A percentile compares a stretch with the other conserved stretches of the same genome.
These are phyloP conservation scores for Rissa tridactyla DNA, from an alignment of 2,113 vertebrate species.

Conservation along the genomic window DNA sequence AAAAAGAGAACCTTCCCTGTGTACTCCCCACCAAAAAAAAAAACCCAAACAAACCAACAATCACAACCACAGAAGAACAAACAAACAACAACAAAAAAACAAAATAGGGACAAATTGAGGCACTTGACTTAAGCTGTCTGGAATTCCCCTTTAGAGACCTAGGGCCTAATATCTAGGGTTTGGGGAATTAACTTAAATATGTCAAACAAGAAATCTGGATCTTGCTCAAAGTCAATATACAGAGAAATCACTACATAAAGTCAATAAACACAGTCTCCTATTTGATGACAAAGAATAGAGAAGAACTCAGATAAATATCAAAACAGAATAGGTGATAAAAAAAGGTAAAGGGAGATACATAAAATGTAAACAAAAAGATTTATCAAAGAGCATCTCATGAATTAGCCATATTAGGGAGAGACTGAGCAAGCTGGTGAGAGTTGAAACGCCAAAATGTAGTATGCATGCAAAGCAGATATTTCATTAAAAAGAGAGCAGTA, in stretches of 20 bases:
- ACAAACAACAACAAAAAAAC: not conserved
- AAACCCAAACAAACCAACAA: not conserved
- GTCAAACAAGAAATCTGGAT: not conserved
- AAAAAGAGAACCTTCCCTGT: not conserved
- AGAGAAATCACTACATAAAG: not conserved
- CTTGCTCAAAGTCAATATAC: not conserved
- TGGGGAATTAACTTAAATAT: not conserved
- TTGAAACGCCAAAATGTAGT: not conserved
- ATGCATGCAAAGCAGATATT: not conserved
- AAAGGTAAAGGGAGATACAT: not conserved
- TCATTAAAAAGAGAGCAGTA: not conserved
- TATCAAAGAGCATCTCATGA: not conserved
- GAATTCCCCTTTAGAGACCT: not conserved
- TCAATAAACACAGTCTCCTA: not conserved
- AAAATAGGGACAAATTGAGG: not conserved
- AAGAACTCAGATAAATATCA: not conserved
- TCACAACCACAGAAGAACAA: not conserved
- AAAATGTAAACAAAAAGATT: not conserved
- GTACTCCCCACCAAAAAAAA: rapidly evolving
- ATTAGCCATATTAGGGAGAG: not conserved
- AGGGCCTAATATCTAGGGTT: not conserved
- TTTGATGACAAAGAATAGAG: not conserved
- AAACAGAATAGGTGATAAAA: not conserved
- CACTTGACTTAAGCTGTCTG: not conserved
- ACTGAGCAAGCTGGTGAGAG: not conserved